Conservation (phyloP, 2,888 invertebrate species). For the Eulithis testata region DNA sequence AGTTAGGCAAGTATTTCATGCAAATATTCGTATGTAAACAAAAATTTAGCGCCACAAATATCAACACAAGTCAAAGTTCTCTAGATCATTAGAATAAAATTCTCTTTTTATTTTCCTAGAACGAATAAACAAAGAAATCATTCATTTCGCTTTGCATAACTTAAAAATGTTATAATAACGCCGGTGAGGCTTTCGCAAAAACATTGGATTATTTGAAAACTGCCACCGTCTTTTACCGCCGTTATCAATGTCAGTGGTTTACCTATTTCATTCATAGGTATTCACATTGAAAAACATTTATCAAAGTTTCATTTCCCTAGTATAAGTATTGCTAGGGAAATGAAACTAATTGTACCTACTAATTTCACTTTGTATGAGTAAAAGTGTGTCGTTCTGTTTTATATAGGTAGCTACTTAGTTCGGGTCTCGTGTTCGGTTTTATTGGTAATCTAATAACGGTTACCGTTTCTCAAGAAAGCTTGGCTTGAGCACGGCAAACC, state of each 20-base stretch:
- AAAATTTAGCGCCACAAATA: slow-evolving; percentile 10
- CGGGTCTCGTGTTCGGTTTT: too few species aligned
- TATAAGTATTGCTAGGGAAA: too few species aligned
- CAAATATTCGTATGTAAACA: background rate
- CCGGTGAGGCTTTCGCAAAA: slow-evolving; percentile 10
- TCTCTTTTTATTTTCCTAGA: slow-evolving; percentile 8
- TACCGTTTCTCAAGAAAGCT: background rate
- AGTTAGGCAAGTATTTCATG: background rate
- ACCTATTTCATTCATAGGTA: too few species aligned
- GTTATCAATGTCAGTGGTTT: background rate
- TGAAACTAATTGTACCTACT: too few species aligned
- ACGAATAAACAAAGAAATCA: slow-evolving; percentile 21
- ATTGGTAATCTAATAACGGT: background rate
- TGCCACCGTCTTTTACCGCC: background rate
- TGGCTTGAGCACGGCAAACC: slow-evolving; percentile 13
- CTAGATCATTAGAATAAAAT: slow-evolving; percentile 22
- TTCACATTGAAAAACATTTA: too few species aligned
- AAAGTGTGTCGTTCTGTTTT: too few species aligned
- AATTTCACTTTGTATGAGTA: too few species aligned
- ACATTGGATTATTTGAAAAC: background rate
- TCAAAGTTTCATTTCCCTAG: too few species aligned
- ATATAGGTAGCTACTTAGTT: too few species aligned
- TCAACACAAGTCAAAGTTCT: slow-evolving; percentile 16
- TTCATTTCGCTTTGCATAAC: slow-evolving; percentile 22
- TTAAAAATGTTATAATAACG: slow-evolving; percentile 17